Conservation (phyloP, 2,888 invertebrate genomes). For the Tipula vernalis region DNA sequence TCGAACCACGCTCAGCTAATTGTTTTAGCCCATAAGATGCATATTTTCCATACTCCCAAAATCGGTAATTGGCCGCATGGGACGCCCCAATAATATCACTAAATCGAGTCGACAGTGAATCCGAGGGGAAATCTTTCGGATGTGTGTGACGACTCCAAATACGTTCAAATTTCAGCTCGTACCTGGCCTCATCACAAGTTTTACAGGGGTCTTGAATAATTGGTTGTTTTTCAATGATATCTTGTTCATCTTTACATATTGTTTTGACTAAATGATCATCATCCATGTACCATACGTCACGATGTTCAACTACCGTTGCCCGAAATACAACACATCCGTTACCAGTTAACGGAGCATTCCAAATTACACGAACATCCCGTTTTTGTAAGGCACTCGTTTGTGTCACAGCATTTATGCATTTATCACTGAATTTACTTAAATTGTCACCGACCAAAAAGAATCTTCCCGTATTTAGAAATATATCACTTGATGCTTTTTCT, state of each 20-base stretch:
- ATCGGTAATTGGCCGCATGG: constrained; percentile 71
- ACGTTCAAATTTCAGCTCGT: constrained; percentile 88
- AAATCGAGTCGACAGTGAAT: constrained; percentile 81
- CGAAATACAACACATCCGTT: constrained; percentile 76
- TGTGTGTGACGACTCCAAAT: constrained; percentile 93
- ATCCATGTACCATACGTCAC: constrained; percentile 69
- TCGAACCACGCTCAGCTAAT: constrained; percentile 91
- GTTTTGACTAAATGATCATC: constrained; percentile 57
- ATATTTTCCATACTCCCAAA: constrained; percentile 84
- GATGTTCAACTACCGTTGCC: constrained; percentile 62
- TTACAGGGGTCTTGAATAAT: constrained; percentile 67
- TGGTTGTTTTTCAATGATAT: constrained; percentile 50
- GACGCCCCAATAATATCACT: constrained; percentile 95
- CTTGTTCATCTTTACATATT: constrained; percentile 57
- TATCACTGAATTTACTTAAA: constrained; percentile 62
- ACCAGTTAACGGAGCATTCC: constrained; percentile 70
- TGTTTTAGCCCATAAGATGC: constrained; percentile 85
- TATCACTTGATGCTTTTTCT: constrained; percentile 46
- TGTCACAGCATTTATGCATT: constrained; percentile 71
- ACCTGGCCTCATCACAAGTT: constrained; percentile 95
- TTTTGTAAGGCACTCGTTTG: constrained; percentile 71
- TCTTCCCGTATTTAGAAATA: constrained; percentile 33
- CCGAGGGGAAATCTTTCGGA: constrained; percentile 88
- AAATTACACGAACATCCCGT: constrained; percentile 56
- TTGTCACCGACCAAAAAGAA: constrained; percentile 57